phyloP scores from a whole-genome alignment of 2,888 invertebrate species.

The Lymantria dispar region DNA sequence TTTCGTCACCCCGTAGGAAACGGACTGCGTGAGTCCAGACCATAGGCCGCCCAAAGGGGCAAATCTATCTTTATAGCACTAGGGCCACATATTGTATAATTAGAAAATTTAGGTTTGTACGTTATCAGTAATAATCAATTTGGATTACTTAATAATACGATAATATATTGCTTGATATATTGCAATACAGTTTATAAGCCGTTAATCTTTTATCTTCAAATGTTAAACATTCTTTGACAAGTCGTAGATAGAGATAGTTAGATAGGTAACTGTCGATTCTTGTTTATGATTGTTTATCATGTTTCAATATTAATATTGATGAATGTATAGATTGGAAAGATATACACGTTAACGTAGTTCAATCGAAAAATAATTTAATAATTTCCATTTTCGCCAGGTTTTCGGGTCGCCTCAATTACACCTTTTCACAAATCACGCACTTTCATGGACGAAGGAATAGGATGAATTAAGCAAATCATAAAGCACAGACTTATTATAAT shows the following conservation, averaged over 20 bases:
- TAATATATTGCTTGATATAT: conserved; percentile 23
- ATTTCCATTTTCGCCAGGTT: too few species aligned
- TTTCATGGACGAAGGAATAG: too few species aligned
- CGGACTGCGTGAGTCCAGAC: too few species aligned
- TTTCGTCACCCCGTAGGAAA: too few species aligned
- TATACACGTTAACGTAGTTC: not conserved
- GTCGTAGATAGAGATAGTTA: conserved; percentile 47
- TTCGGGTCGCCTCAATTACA: too few species aligned
- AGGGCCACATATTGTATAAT: too few species aligned
- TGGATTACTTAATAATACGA: conserved; percentile 25
- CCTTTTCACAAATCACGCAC: too few species aligned
- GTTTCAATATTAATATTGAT: conserved; percentile 40
- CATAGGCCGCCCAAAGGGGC: too few species aligned
- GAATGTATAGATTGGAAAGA: conserved; percentile 23
- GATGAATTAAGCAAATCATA: too few species aligned
- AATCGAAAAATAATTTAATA: too few species aligned
- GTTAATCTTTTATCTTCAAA: conserved; percentile 53
- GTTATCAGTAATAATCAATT: conserved; percentile 10
- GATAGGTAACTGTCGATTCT: conserved; percentile 30
- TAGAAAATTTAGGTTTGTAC: not conserved
- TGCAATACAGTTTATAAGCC: not conserved
- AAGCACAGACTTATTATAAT: too few species aligned
- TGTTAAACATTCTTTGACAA: conserved; percentile 65
- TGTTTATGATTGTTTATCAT: conserved; percentile 27
- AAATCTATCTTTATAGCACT: too few species aligned